Base-by-base conservation (phyloP, 1,140 invertebrate genomes). In the Dendrolimus punctatus region DNA sequence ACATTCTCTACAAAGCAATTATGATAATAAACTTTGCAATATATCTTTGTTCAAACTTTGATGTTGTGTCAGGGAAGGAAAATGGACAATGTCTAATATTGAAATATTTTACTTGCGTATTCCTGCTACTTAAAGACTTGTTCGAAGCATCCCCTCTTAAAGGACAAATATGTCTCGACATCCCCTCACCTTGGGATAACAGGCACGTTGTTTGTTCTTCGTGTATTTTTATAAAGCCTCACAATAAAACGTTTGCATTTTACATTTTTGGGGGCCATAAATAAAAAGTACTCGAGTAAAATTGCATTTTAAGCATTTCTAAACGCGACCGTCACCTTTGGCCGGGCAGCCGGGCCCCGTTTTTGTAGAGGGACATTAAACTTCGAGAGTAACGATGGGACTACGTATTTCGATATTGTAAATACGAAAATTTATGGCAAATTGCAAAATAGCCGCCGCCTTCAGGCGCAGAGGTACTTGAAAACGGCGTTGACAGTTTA, bases 221-320 rank as follows among this genome's bases (percentile, higher is more conserved):
- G 59, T 72, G 3, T 23, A 84, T 80, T 82, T 79, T 81, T 75
- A 71, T 70, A 81, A 76, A 77, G 73, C 73, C 68, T 66, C 45
- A 71, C 73, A 83, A 82, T 85, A 84, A 85, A 85, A 84, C 70
- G 73, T 80, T 80, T 77, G 74, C 75, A 77, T 81, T 83, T 85
- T 78, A 76, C 76, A 82, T 84, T 85, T 82, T 81, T 76, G 68
- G 74, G 78, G 82, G 67, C 70, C 79, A 84, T 84, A 84, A 86
- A 85, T 85, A 84, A 81, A 23, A 78, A 72, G 66, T 73, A 63
- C 64, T 75, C 66, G 65, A 69, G 64, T 80, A 78, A 82, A 84
- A 85, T 85, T 82, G 80, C 82, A 84, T 81, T 82, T 82, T 82
- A 84, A 84, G 76, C 77, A 80, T 81, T 76, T 78, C 67, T 71